A percentile compares a stretch with the other conserved stretches of the same genome.
Conservation (phyloP, 1,140 invertebrate genomes). For the Brachionus angularis region DNA sequence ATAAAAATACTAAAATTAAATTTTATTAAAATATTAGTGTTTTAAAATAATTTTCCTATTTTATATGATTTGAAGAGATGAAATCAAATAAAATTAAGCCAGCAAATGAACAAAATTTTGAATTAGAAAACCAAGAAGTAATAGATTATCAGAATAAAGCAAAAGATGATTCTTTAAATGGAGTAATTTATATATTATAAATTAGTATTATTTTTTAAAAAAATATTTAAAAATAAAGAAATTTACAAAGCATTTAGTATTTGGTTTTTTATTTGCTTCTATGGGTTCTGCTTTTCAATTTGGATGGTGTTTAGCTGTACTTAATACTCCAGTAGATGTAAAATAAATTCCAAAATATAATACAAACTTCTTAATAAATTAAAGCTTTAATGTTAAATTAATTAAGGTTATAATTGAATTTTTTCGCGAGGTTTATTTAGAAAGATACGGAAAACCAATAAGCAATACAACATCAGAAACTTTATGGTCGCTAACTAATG, state of each 20-base stretch:
- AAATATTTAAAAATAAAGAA: too few relatives aligned
- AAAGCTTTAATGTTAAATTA: background rate
- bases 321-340: constrained; percentile 79
- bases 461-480: constrained; percentile 44
- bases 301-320: constrained; percentile 88
- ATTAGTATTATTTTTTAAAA: too few relatives aligned
- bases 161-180: background rate
- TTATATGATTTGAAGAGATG: too few relatives aligned
- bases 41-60: too few relatives aligned
- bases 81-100: too few relatives aligned
- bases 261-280: constrained; percentile 74
- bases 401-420: constrained; percentile 29
- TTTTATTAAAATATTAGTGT: too few relatives aligned
- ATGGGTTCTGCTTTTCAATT: constrained; percentile 91
- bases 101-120: too few relatives aligned
- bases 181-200: background rate
- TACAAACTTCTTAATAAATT: background rate
- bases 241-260: constrained; percentile 69
- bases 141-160: too few relatives aligned
- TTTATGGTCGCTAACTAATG: constrained; percentile 66
- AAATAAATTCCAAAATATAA: constrained; percentile 16
- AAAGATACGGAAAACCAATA: background rate
- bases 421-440: constrained; percentile 17
- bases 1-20: too few relatives aligned
- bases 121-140: background rate